Conservation (phyloP, 1,140 invertebrate species). For the Brachionus manjavacas region DNA sequence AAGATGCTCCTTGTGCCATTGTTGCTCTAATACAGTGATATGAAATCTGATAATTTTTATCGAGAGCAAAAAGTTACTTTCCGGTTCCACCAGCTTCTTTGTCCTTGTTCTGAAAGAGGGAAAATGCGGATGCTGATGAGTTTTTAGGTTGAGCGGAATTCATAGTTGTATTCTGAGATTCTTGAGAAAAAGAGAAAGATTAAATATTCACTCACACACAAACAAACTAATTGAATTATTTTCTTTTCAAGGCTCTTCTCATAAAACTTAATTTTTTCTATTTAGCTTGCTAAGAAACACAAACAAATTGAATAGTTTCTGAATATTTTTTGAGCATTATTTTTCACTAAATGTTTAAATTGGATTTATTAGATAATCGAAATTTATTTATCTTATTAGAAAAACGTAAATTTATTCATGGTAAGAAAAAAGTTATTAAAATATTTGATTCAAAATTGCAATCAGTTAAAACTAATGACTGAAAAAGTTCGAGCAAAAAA, state of each 20-base stretch:
- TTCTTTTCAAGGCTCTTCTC: not conserved
- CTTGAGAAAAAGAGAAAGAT: not conserved
- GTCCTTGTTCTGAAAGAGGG: constrained; percentile 41
- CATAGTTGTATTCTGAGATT: not conserved
- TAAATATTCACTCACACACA: not conserved
- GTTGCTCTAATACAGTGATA: not conserved
- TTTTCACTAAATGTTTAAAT: not conserved
- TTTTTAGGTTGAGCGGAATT: constrained; percentile 13
- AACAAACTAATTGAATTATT: not conserved
- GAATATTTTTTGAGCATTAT: not conserved
- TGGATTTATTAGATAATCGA: constrained; percentile 16
- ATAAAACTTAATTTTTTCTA: not conserved
- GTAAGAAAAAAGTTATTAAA: not conserved
- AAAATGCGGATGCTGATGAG: constrained; percentile 38
- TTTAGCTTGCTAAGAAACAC: constrained; percentile 14
- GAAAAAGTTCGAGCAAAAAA: not conserved
- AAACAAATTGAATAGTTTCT: not conserved
- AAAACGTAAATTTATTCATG: not conserved
- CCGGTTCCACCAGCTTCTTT: constrained; percentile 32
- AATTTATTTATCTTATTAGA: not conserved
- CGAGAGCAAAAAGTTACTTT: not conserved
- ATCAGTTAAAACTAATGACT: not conserved
- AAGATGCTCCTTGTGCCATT: not conserved
- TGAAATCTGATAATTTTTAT: not conserved
- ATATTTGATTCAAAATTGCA: constrained; percentile 19